Conservation (phyloP, 1,140 invertebrate genomes). For the Melanaphis sacchari region DNA sequence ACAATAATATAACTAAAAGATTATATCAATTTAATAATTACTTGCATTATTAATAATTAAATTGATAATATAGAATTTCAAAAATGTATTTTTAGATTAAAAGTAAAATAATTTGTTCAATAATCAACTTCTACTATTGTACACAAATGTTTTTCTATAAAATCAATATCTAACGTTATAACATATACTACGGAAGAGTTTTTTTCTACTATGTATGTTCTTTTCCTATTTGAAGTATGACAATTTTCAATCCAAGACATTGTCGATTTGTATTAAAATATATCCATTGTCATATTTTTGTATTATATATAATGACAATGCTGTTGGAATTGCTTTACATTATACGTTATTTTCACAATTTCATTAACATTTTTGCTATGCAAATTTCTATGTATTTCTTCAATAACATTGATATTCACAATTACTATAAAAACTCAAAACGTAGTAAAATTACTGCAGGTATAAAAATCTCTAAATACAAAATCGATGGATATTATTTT, state of each 20-base stretch:
- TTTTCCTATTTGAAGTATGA: background rate
- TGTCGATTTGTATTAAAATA: background rate
- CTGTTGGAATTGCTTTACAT: background rate
- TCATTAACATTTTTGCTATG: background rate
- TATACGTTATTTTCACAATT: background rate
- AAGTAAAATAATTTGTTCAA: background rate
- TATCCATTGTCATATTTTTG: background rate
- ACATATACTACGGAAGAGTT: background rate
- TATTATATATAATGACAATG: background rate
- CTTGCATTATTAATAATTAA: too few species aligned
- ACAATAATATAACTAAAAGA: background rate
- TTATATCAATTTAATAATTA: too few species aligned
- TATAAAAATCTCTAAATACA: background rate
- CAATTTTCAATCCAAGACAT: constrained; percentile 1
- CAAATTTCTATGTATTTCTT: background rate
- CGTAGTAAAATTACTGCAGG: background rate
- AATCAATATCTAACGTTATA: background rate
- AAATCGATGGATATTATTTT: background rate
- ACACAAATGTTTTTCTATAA: background rate
- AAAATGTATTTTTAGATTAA: background rate
- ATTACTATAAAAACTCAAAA: background rate
- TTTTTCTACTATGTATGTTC: background rate
- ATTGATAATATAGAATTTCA: background rate
- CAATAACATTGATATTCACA: background rate
- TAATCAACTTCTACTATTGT: background rate